Percentiles rank a stretch among this genome's conserved stretches.
Conservation (phyloP, 2,797 vertebrate genomes). For the Podarcis lilfordi region DNA sequence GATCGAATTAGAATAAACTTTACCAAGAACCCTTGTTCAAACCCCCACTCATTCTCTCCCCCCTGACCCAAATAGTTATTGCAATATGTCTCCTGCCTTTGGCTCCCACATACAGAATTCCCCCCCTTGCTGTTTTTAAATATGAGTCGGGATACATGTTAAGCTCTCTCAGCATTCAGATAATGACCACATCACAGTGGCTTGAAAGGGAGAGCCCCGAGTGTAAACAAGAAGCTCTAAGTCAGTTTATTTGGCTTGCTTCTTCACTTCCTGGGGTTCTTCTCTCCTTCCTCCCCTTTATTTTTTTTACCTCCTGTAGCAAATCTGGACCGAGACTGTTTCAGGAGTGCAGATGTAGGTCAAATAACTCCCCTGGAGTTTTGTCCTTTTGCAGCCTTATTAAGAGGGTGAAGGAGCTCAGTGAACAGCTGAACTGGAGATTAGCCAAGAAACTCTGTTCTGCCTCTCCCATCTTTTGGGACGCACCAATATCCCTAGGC, state of each 20-base stretch:
- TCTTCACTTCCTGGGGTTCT: not conserved
- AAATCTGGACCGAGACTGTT: not conserved
- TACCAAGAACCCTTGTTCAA: not conserved
- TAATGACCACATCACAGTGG: not conserved
- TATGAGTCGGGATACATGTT: not conserved
- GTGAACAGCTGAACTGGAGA: slow-evolving; percentile 56
- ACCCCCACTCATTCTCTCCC: too few species aligned
- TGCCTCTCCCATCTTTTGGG: slow-evolving; percentile 43
- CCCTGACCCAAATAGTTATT: not conserved
- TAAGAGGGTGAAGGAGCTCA: slow-evolving; percentile 27
- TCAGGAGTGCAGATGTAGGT: not conserved
- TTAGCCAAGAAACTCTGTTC: slow-evolving; percentile 35
- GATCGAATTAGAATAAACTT: too few species aligned
- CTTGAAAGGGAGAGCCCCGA: not conserved
- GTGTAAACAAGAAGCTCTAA: slow-evolving; percentile 3
- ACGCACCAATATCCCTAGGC: slow-evolving; percentile 37
- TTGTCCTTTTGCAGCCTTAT: not conserved
- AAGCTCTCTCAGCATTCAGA: not conserved
- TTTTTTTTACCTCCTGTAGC: not conserved
- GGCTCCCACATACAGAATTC: not conserved
- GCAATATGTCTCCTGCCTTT: too few species aligned
- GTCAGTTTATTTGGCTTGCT: slow-evolving; percentile 15
- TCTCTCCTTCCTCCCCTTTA: not conserved
- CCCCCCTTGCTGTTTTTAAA: not conserved
- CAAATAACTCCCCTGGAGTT: not conserved